phyloP scores from a whole-genome alignment of 1,140 invertebrate genomes.

The Nixonia krombeini region DNA sequence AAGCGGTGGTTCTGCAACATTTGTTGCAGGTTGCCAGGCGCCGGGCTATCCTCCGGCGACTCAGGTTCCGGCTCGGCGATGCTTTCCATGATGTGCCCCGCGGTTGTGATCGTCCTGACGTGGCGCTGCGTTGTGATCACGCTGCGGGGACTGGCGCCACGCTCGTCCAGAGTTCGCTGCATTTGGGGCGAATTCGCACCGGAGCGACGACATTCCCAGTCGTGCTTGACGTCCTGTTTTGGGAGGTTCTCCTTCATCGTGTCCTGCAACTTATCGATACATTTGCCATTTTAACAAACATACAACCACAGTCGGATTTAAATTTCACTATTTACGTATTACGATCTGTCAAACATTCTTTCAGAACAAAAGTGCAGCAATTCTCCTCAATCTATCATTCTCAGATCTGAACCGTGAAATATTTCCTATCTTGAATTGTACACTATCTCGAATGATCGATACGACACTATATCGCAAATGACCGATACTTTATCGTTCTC shows the following conservation, averaged over 20 bases:
- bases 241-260: slow-evolving; percentile 64
- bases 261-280: slow-evolving; percentile 60
- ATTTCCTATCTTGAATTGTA: too few species aligned
- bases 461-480: too few species aligned
- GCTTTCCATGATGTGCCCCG: slow-evolving; percentile 74
- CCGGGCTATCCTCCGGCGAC: slow-evolving; percentile 55
- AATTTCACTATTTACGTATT: too few species aligned
- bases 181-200: slow-evolving; percentile 53
- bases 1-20: slow-evolving; percentile 50
- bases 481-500: too few species aligned
- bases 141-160: slow-evolving; percentile 56
- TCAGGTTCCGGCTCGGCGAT: slow-evolving; percentile 60
- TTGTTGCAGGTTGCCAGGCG: slow-evolving; percentile 47
- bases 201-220: slow-evolving; percentile 60
- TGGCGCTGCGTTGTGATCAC: slow-evolving; percentile 74
- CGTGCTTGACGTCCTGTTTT: slow-evolving; percentile 67
- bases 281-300: too few species aligned
- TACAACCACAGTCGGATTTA: too few species aligned
- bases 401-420: too few species aligned
- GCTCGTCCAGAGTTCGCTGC: slow-evolving; percentile 40
- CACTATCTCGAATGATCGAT: too few species aligned
- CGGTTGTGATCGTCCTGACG: slow-evolving; percentile 75
- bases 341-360: too few species aligned
- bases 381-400: too few species aligned
- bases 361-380: too few species aligned